Evolutionary conservation across 2,797 vertebrate species (phyloP).

Genomic region (Chanos chanos): DNA sequence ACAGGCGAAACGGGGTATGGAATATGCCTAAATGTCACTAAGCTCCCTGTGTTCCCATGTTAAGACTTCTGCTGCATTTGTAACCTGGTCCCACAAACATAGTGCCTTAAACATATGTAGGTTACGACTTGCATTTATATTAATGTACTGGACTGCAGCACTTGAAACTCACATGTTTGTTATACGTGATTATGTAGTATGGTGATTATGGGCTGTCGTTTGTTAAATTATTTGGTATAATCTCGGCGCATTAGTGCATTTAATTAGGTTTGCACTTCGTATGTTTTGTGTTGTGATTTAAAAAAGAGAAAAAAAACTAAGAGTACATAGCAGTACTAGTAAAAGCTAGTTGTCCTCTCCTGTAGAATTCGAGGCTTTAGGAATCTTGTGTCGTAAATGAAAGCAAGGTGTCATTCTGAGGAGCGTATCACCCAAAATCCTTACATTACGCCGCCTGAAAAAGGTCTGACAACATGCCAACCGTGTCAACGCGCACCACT

Average conservation of each 20-base stretch:
- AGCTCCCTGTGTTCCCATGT: constrained; percentile 69
- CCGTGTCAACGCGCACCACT: background rate
- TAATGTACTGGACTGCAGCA: constrained; percentile 90
- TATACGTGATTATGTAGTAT: constrained; percentile 33
- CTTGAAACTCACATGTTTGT: constrained; percentile 79
- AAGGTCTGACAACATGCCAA: too few species aligned
- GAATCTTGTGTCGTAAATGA: too few species aligned
- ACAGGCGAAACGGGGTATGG: constrained; percentile 3
- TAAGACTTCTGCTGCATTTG: constrained; percentile 80
- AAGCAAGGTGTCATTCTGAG: too few species aligned
- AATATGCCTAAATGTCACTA: constrained; percentile 77
- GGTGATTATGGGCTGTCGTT: constrained; percentile 48
- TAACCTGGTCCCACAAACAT: constrained; percentile 80
- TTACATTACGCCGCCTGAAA: too few species aligned
- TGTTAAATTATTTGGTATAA: constrained; percentile 25
- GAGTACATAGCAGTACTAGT: too few species aligned
- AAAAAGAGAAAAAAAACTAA: too few species aligned
- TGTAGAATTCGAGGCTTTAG: too few species aligned
- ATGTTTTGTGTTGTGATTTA: too few species aligned
- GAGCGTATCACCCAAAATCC: too few species aligned
- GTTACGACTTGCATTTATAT: constrained; percentile 63
- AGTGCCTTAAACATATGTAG: constrained; percentile 91
- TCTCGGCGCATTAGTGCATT: constrained; percentile 39
- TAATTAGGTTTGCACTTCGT: too few species aligned
- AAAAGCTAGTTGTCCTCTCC: too few species aligned